phyloP scores from a whole-genome alignment of 64 coral and sea anemone species.

The Dendrophyllia cribrosa region DNA sequence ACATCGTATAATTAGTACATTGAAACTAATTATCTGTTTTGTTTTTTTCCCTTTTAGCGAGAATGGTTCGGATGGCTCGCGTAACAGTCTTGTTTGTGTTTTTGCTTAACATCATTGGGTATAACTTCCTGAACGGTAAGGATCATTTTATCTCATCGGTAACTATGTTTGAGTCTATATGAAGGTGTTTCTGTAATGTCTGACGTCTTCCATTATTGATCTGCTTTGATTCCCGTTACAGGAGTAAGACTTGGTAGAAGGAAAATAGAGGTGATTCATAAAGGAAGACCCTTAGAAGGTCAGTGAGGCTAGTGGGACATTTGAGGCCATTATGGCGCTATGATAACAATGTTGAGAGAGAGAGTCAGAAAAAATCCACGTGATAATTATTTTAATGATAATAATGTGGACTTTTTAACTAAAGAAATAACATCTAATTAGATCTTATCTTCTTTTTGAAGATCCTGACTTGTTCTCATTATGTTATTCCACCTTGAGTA shows the following conservation, averaged over 20 bases:
- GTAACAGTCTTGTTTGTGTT: neutral
- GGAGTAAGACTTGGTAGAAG: conserved; percentile 27
- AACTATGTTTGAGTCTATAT: neutral
- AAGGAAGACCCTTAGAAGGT: conserved; percentile 75
- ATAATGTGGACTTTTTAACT: too few species aligned
- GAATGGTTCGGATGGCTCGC: neutral
- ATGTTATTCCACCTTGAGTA: too few species aligned
- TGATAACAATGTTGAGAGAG: neutral
- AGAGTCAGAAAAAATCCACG: too few species aligned
- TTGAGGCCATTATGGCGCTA: neutral
- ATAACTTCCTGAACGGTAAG: neutral
- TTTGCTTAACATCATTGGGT: neutral
- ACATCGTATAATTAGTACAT: too few species aligned
- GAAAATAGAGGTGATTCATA: conserved; percentile 68
- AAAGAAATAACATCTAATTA: too few species aligned
- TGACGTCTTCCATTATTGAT: too few species aligned
- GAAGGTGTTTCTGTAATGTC: too few species aligned
- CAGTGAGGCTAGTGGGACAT: neutral
- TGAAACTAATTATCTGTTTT: too few species aligned
- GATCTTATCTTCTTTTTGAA: too few species aligned
- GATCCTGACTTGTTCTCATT: too few species aligned
- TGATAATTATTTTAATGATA: too few species aligned
- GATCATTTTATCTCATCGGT: neutral
- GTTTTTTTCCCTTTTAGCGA: neutral
- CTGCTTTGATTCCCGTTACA: neutral